A percentile compares a stretch with the other conserved stretches of the same genome.
phyloP scores from a whole-genome alignment of 2,888 invertebrate species.

The Schizaphis graminum region DNA sequence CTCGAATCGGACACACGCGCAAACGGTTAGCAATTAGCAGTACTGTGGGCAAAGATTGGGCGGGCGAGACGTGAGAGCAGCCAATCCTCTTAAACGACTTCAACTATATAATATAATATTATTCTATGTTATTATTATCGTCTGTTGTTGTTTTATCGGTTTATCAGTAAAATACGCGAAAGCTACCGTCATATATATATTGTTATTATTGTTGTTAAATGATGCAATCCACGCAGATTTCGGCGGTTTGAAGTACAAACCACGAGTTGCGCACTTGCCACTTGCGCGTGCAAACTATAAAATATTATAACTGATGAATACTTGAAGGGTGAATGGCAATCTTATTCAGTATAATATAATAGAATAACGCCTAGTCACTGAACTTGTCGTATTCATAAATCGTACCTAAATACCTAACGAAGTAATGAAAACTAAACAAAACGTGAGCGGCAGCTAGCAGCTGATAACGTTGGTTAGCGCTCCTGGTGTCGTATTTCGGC shows the following conservation, averaged over 20 bases:
- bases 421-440: not conserved
- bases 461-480: not conserved
- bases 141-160: slow-evolving; percentile 1
- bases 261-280: not conserved
- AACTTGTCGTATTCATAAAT: too few relatives aligned
- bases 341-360: too few relatives aligned
- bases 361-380: too few relatives aligned
- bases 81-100: not conserved
- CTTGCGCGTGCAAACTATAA: not conserved
- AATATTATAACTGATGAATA: not conserved
- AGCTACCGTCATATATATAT: not conserved
- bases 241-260: not conserved
- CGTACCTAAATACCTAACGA: too few relatives aligned
- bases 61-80: not conserved
- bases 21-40: not conserved
- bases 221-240: not conserved
- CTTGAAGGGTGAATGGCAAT: not conserved
- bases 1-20: not conserved
- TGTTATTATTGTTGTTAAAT: not conserved
- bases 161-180: not conserved
- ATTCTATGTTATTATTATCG: not conserved
- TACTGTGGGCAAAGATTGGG: not conserved
- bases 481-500: not conserved
- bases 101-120: not conserved
- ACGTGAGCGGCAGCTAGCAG: not conserved